Evolutionary conservation across 2,797 vertebrate genomes (phyloP).

Genomic region (Platyrinchus mystaceus): DNA sequence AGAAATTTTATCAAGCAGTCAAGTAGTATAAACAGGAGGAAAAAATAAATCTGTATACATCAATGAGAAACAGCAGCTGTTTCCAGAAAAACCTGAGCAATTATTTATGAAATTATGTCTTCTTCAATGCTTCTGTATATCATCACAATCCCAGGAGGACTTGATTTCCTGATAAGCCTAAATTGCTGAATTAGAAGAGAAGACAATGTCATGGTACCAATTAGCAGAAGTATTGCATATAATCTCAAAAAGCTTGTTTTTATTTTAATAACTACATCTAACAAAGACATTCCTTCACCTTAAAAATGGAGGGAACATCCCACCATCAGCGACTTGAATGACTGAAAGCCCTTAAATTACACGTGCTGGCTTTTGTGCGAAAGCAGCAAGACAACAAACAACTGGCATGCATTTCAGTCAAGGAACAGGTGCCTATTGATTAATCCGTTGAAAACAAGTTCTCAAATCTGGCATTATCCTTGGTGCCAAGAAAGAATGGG

Average conservation of each 20-base stretch:
- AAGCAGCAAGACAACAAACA: background rate
- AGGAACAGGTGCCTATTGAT: background rate
- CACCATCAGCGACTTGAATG: background rate
- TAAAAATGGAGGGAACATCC: background rate
- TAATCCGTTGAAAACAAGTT: background rate
- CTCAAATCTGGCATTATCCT: background rate
- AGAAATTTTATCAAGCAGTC: conserved; percentile 54
- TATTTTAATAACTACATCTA: background rate
- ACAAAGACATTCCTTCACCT: background rate
- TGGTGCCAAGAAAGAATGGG: background rate
- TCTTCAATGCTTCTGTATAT: conserved; percentile 62
- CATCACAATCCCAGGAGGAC: background rate
- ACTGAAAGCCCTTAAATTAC: background rate
- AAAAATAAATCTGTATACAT: conserved; percentile 60
- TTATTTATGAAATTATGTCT: conserved; percentile 79
- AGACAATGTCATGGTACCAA: conserved; percentile 55
- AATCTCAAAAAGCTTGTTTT: conserved; percentile 22
- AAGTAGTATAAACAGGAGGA: conserved; percentile 53
- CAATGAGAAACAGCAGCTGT: conserved; percentile 59
- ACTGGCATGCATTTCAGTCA: accelerated
- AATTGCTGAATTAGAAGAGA: conserved; percentile 46
- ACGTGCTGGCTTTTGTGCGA: background rate
- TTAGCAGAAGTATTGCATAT: conserved; percentile 21
- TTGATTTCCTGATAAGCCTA: conserved; percentile 44
- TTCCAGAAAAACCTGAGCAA: conserved; percentile 68